phyloP scores from a whole-genome alignment of 2,888 invertebrate species.

The Sinhomidia bicolor region DNA sequence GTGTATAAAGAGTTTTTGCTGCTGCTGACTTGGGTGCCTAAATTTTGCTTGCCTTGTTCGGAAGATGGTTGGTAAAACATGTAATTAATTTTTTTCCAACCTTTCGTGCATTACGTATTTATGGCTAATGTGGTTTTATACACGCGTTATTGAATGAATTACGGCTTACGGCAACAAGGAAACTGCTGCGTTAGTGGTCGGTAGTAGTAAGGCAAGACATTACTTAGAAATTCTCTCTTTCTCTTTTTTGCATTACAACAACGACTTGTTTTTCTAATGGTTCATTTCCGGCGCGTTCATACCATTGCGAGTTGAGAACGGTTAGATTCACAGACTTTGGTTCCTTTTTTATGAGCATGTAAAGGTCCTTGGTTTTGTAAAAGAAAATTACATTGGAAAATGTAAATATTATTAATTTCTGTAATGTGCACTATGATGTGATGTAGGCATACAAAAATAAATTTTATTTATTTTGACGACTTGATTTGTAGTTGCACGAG shows the following conservation, averaged over 20 bases:
- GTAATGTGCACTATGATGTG: too few relatives aligned
- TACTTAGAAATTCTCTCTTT: not conserved
- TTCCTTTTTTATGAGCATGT: too few relatives aligned
- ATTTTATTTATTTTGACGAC: too few relatives aligned
- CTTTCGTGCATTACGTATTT: conserved; percentile 47
- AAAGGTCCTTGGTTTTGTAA: too few relatives aligned
- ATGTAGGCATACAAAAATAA: too few relatives aligned
- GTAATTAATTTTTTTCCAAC: conserved; percentile 53
- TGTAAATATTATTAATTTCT: too few relatives aligned
- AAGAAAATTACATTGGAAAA: too few relatives aligned
- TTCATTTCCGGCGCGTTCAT: conserved; percentile 56
- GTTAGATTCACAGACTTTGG: too few relatives aligned
- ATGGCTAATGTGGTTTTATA: conserved; percentile 48
- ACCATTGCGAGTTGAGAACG: too few relatives aligned
- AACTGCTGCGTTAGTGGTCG: conserved; percentile 25
- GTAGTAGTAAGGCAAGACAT: not conserved
- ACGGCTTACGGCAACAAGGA: conserved; percentile 33
- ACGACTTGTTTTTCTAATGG: conserved; percentile 53
- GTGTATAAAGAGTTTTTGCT: not conserved
- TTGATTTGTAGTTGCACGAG: too few relatives aligned
- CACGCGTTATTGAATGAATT: conserved; percentile 34
- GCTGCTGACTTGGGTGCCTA: not conserved
- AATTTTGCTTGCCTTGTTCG: not conserved
- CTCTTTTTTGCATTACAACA: conserved; percentile 46
- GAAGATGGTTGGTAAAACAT: conserved; percentile 31